Evolutionary conservation across 2,888 invertebrate species (phyloP).

Genomic region (Troides aeacus): DNA sequence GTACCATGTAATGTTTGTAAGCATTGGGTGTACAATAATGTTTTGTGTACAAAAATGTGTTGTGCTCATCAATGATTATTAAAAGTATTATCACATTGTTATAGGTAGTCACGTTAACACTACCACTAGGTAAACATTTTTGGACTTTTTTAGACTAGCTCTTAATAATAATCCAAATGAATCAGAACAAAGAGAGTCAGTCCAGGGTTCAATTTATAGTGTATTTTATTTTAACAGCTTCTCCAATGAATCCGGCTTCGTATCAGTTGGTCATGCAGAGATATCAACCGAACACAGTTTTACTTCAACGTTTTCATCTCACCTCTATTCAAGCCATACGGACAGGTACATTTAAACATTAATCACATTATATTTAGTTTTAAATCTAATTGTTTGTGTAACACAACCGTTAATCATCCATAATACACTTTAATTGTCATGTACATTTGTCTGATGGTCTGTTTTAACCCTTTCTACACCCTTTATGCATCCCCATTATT

Average conservation of each 20-base stretch:
- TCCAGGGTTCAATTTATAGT: neutral
- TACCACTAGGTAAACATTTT: no score
- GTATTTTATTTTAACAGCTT: conserved; percentile 50
- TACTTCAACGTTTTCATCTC: conserved; percentile 68
- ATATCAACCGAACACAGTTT: conserved; percentile 71
- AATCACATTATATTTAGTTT: conserved; percentile 1
- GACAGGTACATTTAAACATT: conserved; percentile 57
- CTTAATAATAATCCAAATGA: neutral
- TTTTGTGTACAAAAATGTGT: no score
- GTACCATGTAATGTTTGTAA: no score
- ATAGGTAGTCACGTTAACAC: no score
- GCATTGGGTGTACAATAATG: no score
- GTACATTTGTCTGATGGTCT: conserved; percentile 24
- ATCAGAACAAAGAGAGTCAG: neutral
- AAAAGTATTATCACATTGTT: no score
- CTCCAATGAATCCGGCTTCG: conserved; percentile 78
- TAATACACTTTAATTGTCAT: conserved; percentile 14
- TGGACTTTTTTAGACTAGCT: no score
- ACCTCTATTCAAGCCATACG: conserved; percentile 71
- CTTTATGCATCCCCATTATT: conserved; percentile 67
- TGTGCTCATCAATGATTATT: no score
- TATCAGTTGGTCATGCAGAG: conserved; percentile 74
- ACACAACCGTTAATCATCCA: conserved; percentile 6
- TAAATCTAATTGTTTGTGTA: conserved; percentile 7
- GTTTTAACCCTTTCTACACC: conserved; percentile 32